phyloP scores from a whole-genome alignment of 1,140 invertebrate genomes.

The Panulirus ornatus region DNA sequence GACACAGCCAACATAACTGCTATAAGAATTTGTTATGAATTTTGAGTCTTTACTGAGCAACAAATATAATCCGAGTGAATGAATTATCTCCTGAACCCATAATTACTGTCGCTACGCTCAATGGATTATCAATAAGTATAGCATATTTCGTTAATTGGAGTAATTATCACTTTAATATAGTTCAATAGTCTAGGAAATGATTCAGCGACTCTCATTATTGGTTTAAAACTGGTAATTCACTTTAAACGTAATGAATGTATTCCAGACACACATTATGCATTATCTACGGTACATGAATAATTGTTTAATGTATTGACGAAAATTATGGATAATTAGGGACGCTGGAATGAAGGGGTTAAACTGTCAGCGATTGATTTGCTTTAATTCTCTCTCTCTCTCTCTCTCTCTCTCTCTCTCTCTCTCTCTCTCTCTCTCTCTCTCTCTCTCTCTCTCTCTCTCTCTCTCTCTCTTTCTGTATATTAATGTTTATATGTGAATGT shows the following conservation, averaged over 20 bases:
- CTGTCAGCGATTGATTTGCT: neutral
- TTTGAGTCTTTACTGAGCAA: too few relatives aligned
- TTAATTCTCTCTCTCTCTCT: neutral
- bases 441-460: neutral
- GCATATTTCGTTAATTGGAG: neutral
- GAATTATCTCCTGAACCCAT: neutral
- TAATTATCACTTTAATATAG: neutral
- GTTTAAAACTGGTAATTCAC: neutral
- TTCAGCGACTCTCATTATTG: neutral
- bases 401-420: neutral
- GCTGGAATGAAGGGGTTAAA: neutral
- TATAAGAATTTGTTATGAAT: too few relatives aligned
- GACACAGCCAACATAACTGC: too few relatives aligned
- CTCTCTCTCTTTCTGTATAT: neutral
- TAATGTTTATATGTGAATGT: too few relatives aligned
- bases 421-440: neutral
- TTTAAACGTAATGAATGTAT: neutral
- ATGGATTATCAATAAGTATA: neutral
- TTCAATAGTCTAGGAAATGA: slow-evolving; percentile 1
- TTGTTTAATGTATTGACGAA: neutral
- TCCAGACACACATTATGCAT: neutral
- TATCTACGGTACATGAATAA: neutral
- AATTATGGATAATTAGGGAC: neutral
- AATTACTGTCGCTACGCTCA: neutral
- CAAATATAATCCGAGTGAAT: too few relatives aligned